Conservation (phyloP, 2,797 vertebrate genomes). For the Ptychadena robeensis region DNA sequence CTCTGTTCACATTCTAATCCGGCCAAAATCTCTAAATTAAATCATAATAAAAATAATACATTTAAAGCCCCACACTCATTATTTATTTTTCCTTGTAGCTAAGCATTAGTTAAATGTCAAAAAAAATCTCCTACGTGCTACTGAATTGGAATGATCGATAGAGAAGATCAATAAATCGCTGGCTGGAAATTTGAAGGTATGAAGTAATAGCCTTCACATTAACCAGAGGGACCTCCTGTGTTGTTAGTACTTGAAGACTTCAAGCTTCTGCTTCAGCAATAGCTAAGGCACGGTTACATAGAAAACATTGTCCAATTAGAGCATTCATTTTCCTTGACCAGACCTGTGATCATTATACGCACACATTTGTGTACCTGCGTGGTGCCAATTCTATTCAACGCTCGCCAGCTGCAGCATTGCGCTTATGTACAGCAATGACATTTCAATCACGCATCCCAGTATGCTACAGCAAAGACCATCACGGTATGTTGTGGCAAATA, state of each 20-base stretch:
- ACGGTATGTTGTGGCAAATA: slow-evolving; percentile 21
- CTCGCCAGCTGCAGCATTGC: slow-evolving; percentile 23
- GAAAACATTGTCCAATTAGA: neutral
- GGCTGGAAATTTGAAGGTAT: neutral
- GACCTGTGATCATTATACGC: slow-evolving; percentile 7
- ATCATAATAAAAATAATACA: no score
- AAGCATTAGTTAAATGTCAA: slow-evolving; percentile 8
- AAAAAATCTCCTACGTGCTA: neutral
- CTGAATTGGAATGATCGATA: slow-evolving; percentile 1
- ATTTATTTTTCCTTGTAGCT: neutral
- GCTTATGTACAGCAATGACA: slow-evolving; percentile 13
- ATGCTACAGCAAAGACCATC: slow-evolving; percentile 23
- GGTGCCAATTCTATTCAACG: slow-evolving; percentile 7
- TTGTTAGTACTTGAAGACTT: neutral
- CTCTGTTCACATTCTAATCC: no score
- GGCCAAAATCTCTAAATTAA: no score
- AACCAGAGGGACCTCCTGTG: slow-evolving; percentile 5
- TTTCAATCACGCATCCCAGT: slow-evolving; percentile 48
- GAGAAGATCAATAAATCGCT: slow-evolving; percentile 12
- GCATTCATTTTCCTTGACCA: neutral
- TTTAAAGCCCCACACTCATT: no score
- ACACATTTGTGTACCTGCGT: slow-evolving; percentile 2
- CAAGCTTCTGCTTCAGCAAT: neutral
- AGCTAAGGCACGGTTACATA: neutral
- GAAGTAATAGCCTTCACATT: neutral